Evolutionary conservation across 1,140 invertebrate species (phyloP).

Genomic region (Triops longicaudatus): DNA sequence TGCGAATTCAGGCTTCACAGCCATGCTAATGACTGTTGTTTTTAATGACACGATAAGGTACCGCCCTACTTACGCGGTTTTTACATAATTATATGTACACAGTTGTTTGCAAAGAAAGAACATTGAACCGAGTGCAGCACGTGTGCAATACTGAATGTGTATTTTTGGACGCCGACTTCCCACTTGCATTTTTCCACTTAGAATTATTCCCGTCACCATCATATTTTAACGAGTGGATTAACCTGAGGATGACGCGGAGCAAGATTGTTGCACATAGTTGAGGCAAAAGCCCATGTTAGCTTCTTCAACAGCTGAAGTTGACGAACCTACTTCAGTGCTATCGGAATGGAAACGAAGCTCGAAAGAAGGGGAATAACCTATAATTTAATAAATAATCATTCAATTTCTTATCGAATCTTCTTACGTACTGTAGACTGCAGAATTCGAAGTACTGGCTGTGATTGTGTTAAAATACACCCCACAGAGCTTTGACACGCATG

Average conservation of each 20-base stretch:
- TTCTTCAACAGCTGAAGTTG: slow-evolving; percentile 42
- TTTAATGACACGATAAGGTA: no score
- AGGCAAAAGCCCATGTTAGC: slow-evolving; percentile 64
- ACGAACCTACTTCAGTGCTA: slow-evolving; percentile 56
- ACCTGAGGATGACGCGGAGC: slow-evolving; percentile 42
- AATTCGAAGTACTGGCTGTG: slow-evolving; percentile 47
- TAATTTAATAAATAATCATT: slow-evolving; percentile 28
- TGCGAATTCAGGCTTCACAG: no score
- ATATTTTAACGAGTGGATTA: neutral
- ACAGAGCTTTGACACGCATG: slow-evolving; percentile 58
- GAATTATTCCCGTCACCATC: no score
- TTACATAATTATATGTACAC: no score
- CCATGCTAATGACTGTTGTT: no score
- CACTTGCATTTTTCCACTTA: no score
- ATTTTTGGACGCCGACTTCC: no score
- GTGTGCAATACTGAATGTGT: no score
- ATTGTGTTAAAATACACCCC: slow-evolving; percentile 58
- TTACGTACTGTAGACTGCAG: slow-evolving; percentile 55
- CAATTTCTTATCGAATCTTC: neutral
- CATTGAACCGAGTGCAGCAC: no score
- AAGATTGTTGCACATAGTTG: slow-evolving; percentile 73
- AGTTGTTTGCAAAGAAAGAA: no score
- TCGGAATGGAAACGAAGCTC: slow-evolving; percentile 67
- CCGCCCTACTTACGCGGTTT: no score
- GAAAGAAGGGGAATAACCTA: slow-evolving; percentile 68